Percentiles rank a stretch among this genome's conserved stretches.
These are phyloP conservation scores for Clarias platycephalus DNA, from an alignment of 2,797 vertebrate genomes.

Conservation along the genomic window DNA sequence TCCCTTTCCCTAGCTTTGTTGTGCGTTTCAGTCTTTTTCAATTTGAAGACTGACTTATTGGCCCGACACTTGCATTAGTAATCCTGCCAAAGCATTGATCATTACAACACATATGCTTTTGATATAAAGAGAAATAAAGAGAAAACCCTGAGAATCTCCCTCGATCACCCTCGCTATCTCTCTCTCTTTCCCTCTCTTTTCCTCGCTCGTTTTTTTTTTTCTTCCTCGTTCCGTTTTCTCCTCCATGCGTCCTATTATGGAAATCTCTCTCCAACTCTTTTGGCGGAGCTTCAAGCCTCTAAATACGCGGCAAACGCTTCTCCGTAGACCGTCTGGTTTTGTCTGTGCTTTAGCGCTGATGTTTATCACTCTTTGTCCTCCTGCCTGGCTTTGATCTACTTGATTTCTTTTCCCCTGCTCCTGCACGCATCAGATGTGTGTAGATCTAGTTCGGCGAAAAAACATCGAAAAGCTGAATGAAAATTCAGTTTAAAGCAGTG, in stretches of 20 bases:
- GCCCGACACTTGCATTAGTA: slow-evolving; percentile 22
- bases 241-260: slow-evolving; percentile 68
- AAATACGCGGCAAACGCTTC: slow-evolving; percentile 42
- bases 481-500: not conserved
- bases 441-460: not conserved
- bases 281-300: slow-evolving; percentile 53
- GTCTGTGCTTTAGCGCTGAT: slow-evolving; percentile 9
- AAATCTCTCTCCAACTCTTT: slow-evolving; percentile 57
- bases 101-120: slow-evolving; percentile 45
- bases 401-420: no score
- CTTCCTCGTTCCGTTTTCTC: slow-evolving; percentile 21
- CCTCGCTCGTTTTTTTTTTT: slow-evolving; percentile 4
- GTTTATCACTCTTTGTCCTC: slow-evolving; percentile 22
- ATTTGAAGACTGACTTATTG: slow-evolving; percentile 32
- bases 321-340: slow-evolving; percentile 19
- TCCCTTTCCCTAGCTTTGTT: not conserved
- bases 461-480: not conserved
- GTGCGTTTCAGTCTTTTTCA: slow-evolving; percentile 13
- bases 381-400: not conserved
- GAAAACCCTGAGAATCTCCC: not conserved
- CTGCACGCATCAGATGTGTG: not conserved
- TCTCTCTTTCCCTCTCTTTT: slow-evolving; percentile 23
- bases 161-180: slow-evolving; percentile 22
- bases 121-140: slow-evolving; percentile 26
- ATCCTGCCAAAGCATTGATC: slow-evolving; percentile 49